Conservation (phyloP, 2,113 vertebrate genomes). For the Hiodon alosoides region DNA sequence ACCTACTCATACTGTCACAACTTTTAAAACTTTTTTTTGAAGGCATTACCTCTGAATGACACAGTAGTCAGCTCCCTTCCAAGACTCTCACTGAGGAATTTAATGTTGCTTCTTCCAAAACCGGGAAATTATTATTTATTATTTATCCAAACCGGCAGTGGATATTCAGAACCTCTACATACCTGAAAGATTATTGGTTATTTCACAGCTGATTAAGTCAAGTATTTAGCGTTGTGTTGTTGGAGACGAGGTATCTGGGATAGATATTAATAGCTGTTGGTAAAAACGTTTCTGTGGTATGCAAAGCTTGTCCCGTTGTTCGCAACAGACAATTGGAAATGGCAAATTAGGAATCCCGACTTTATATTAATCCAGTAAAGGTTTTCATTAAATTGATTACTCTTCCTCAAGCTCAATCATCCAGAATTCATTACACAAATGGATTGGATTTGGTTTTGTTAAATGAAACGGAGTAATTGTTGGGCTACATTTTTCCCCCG, state of each 20-base stretch:
- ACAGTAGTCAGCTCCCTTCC: not conserved
- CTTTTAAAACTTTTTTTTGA: constrained; percentile 37
- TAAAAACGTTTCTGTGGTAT: too few relatives aligned
- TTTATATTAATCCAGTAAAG: constrained; percentile 3
- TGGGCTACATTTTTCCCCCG: not conserved
- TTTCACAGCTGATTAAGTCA: too few relatives aligned
- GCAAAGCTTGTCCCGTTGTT: not conserved
- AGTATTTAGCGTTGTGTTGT: too few relatives aligned
- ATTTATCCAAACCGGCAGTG: too few relatives aligned
- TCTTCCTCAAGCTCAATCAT: constrained; percentile 10
- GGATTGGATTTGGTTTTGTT: constrained; percentile 15
- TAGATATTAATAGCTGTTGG: too few relatives aligned
- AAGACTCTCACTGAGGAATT: not conserved
- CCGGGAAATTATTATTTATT: too few relatives aligned
- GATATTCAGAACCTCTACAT: too few relatives aligned
- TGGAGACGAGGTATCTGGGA: too few relatives aligned
- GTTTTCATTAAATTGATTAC: constrained; percentile 21
- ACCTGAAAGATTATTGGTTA: too few relatives aligned
- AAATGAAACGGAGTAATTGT: constrained; percentile 6
- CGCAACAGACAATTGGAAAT: not conserved
- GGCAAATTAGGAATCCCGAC: not conserved
- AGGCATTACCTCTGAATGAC: not conserved
- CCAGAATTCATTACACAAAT: constrained; percentile 15
- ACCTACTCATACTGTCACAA: constrained; percentile 33
- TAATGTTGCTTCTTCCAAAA: too few relatives aligned